Conservation (phyloP, 2,888 invertebrate species). For the Ptilodon capucinus region DNA sequence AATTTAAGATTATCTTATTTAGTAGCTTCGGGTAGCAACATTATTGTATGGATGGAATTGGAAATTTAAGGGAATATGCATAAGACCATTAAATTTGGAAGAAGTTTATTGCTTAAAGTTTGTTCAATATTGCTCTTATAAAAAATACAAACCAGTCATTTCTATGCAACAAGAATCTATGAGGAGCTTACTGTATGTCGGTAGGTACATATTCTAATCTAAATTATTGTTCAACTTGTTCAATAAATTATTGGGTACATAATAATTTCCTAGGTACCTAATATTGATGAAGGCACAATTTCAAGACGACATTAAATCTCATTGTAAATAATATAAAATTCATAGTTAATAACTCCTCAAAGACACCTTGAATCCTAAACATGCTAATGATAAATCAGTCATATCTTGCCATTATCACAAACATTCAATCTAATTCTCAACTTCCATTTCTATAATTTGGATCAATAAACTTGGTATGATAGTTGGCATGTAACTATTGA, state of each 20-base stretch:
- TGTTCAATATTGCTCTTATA: slow-evolving; percentile 59
- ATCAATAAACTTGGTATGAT: background rate
- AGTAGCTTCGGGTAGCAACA: too few species aligned
- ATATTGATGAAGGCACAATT: slow-evolving; percentile 58
- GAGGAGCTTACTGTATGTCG: slow-evolving; percentile 49
- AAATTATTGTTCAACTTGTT: background rate
- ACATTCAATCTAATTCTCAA: slow-evolving; percentile 24
- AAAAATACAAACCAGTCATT: slow-evolving; percentile 53
- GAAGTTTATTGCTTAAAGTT: slow-evolving; percentile 59
- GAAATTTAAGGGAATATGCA: background rate
- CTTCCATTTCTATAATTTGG: background rate
- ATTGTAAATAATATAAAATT: background rate
- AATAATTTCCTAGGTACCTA: background rate
- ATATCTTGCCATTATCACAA: slow-evolving; percentile 57
- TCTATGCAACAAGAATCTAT: slow-evolving; percentile 53
- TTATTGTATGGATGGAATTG: too few species aligned
- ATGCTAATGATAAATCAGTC: slow-evolving; percentile 63
- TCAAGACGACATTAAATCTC: slow-evolving; percentile 9
- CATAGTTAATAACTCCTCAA: slow-evolving; percentile 44
- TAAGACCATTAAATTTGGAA: slow-evolving; percentile 30
- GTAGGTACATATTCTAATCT: slow-evolving; percentile 2
- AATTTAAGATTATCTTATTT: too few species aligned
- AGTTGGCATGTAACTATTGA: background rate
- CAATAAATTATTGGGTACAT: background rate
- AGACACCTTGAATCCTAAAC: slow-evolving; percentile 50